Percentiles rank a stretch among this genome's conserved stretches.
phyloP scores from a whole-genome alignment of 2,888 invertebrate species.

The Arrhopalites spinosus region DNA sequence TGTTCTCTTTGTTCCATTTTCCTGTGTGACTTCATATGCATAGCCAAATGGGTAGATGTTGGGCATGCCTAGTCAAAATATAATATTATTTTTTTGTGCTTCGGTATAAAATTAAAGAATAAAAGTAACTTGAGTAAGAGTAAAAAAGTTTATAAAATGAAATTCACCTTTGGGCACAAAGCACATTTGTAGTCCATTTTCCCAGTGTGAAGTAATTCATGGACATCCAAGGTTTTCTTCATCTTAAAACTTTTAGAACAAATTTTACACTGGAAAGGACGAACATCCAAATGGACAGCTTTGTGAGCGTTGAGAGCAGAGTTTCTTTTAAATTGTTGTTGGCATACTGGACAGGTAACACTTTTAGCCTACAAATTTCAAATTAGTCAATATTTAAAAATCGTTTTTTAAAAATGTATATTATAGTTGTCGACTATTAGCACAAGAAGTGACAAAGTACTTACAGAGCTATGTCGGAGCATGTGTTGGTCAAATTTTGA shows the following conservation, averaged over 20 bases:
- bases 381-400: too few relatives aligned
- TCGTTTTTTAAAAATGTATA: too few relatives aligned
- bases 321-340: background rate
- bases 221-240: background rate
- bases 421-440: too few relatives aligned
- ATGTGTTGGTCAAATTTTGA: slow-evolving; percentile 6
- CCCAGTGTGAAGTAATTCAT: background rate
- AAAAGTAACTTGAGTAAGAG: too few relatives aligned
- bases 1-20: background rate
- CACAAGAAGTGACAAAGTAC: background rate
- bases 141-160: too few relatives aligned
- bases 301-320: background rate
- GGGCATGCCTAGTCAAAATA: background rate
- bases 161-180: background rate
- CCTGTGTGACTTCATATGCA: background rate
- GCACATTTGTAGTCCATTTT: background rate
- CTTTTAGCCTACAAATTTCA: too few relatives aligned
- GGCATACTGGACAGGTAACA: too few relatives aligned
- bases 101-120: too few relatives aligned
- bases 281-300: background rate
- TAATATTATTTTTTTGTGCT: too few relatives aligned
- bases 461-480: background rate
- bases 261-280: background rate
- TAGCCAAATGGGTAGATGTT: background rate
- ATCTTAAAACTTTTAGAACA: background rate